A percentile compares a stretch with the other conserved stretches of the same genome.
Conservation (phyloP, 2,797 vertebrate species). For the Carcharodon carcharias region DNA sequence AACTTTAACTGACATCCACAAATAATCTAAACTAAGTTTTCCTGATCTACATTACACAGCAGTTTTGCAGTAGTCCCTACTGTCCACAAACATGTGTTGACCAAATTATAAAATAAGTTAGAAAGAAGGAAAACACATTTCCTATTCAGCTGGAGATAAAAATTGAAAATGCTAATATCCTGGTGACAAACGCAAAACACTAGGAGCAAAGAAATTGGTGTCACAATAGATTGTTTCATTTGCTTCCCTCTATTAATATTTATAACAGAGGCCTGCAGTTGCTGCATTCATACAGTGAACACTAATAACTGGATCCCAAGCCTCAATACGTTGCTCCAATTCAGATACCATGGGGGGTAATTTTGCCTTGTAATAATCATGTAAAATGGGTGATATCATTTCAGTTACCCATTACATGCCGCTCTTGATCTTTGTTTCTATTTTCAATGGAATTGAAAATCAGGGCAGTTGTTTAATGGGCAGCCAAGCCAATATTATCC, state of each 20-base stretch:
- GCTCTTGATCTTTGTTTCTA: background rate
- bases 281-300: background rate
- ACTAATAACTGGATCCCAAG: background rate
- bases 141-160: background rate
- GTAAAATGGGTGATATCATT: background rate
- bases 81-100: too few relatives aligned
- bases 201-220: background rate
- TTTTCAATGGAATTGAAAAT: background rate
- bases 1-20: background rate
- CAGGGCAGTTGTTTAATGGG: background rate
- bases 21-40: background rate
- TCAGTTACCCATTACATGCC: background rate
- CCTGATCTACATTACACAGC: background rate
- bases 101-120: background rate
- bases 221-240: background rate
- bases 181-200: background rate
- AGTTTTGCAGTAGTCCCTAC: background rate
- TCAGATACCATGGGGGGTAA: background rate
- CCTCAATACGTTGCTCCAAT: background rate
- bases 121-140: background rate
- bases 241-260: background rate
- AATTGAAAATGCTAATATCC: background rate
- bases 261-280: background rate
- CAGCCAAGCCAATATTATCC: background rate
- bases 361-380: background rate